Percentiles rank a stretch among this genome's conserved stretches.
These are phyloP conservation scores for Taenioides sp. DNA, from an alignment of 2,797 vertebrate genomes.

Conservation along the genomic window DNA sequence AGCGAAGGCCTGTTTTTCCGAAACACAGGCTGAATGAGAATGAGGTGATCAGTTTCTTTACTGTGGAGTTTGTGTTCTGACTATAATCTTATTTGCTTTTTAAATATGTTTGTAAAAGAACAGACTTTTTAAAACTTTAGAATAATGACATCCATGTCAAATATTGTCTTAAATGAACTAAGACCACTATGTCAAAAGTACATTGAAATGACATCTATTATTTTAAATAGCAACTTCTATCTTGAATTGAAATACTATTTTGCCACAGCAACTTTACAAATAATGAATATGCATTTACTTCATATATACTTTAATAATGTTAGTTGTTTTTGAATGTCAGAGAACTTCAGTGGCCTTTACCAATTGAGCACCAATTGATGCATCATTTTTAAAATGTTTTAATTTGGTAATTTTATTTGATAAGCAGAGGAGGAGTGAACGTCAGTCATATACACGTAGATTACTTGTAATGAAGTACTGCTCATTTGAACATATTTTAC, in stretches of 20 bases:
- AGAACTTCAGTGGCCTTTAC: neutral
- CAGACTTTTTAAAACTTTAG: neutral
- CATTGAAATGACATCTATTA: neutral
- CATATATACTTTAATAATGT: neutral
- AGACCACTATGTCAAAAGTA: neutral
- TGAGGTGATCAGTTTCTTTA: neutral
- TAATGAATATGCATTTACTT: neutral
- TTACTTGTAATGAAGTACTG: neutral
- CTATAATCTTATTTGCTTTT: neutral
- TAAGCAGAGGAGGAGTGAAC: conserved; percentile 1
- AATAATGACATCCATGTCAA: neutral
- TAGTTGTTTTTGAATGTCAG: neutral
- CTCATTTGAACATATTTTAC: conserved; percentile 4
- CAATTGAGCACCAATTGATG: neutral
- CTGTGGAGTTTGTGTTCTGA: neutral
- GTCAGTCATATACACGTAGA: neutral
- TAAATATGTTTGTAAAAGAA: neutral
- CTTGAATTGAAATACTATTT: neutral
- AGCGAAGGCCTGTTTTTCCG: neutral
- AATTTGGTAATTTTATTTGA: neutral
- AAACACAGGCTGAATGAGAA: neutral
- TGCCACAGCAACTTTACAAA: neutral
- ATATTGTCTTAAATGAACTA: neutral
- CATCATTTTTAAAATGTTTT: neutral
- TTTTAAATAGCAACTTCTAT: neutral